phyloP scores from a whole-genome alignment of 2,888 invertebrate species.

The Coleophora deauratella region DNA sequence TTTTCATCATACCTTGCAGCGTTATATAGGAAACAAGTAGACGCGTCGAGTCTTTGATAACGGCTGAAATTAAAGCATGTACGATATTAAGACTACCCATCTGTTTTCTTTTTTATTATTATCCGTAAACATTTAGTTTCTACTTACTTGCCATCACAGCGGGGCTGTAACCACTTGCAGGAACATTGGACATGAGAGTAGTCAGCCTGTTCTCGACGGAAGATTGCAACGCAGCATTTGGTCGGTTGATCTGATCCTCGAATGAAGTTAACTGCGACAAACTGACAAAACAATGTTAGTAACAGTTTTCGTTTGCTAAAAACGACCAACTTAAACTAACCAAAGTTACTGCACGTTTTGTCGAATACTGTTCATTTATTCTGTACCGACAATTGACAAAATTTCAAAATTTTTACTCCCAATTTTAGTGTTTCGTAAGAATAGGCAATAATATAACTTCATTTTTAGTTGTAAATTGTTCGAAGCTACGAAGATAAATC shows the following conservation, averaged over 20 bases:
- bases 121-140: no score
- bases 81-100: no score
- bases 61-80: slow-evolving; percentile 38
- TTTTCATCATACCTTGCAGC: slow-evolving; percentile 36
- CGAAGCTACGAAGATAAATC: no score
- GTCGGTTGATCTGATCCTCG: slow-evolving; percentile 35
- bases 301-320: no score
- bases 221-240: slow-evolving; percentile 29
- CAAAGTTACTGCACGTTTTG: no score
- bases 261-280: slow-evolving; percentile 40
- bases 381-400: no score
- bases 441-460: no score
- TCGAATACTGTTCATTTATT: no score
- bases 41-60: slow-evolving; percentile 32
- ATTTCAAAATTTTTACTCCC: no score
- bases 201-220: slow-evolving; percentile 29
- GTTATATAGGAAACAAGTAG: slow-evolving; percentile 42
- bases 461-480: no score
- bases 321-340: not conserved
- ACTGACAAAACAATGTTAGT: slow-evolving; percentile 22
- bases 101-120: no score
- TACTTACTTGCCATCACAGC: slow-evolving; percentile 31
- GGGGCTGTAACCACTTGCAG: slow-evolving; percentile 24
- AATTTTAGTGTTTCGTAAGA: no score
- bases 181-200: slow-evolving; percentile 34